phyloP scores from a whole-genome alignment of 2,113 vertebrate species.

The Bos indicus region DNA sequence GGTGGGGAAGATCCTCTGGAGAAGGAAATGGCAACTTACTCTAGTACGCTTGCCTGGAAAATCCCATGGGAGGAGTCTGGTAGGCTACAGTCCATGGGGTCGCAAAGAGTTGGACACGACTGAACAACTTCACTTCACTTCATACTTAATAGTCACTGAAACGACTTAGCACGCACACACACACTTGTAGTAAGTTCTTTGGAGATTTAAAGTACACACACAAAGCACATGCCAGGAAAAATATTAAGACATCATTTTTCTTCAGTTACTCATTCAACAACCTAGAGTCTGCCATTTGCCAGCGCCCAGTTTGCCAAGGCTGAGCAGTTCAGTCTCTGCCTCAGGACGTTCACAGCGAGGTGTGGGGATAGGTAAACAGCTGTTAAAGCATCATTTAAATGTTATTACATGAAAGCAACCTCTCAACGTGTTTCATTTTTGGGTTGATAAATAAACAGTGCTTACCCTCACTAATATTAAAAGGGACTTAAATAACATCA shows the following conservation, averaged over 20 bases:
- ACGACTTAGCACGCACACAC: not conserved
- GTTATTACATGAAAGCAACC: not conserved
- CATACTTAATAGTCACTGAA: not conserved
- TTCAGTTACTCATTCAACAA: not conserved
- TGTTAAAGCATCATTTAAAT: not conserved
- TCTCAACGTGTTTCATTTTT: constrained; percentile 36
- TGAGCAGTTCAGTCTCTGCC: not conserved
- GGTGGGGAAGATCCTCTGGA: not conserved
- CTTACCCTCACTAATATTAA: constrained; percentile 4
- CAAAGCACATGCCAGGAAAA: not conserved
- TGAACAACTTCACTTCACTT: no score
- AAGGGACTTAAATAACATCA: not conserved
- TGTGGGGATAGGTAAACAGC: not conserved
- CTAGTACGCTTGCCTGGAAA: not conserved
- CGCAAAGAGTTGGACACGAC: no score
- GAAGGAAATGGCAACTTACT: not conserved
- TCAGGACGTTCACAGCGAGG: not conserved
- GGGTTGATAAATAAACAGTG: not conserved
- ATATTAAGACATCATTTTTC: not conserved
- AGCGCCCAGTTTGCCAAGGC: not conserved
- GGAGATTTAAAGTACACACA: constrained; percentile 16
- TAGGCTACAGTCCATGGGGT: no score
- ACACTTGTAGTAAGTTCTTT: not conserved
- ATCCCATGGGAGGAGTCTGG: no score
- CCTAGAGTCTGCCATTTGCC: not conserved